Conservation (phyloP, 2,888 invertebrate species). For the Galerucella pusilla region DNA sequence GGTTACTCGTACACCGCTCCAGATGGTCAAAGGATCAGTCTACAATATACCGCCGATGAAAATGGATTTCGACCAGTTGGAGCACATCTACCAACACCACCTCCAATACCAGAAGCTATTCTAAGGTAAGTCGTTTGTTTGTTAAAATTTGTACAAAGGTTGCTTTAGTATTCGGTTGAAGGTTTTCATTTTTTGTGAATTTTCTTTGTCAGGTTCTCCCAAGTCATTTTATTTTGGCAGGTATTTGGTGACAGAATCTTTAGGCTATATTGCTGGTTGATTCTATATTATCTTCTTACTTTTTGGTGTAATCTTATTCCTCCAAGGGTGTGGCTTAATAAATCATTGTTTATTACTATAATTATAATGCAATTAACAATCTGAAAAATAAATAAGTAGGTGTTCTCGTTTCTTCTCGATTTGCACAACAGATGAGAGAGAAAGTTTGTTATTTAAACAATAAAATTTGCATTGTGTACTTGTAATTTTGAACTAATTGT, state of each 20-base stretch:
- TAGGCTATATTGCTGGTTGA: background rate
- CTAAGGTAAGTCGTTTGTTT: conserved; percentile 59
- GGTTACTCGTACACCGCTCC: conserved; percentile 70
- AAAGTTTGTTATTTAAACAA: conserved; percentile 16
- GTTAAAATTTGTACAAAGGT: too few relatives aligned
- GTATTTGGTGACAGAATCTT: too few relatives aligned
- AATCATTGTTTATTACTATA: conserved; percentile 28
- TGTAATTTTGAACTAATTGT: conserved; percentile 12
- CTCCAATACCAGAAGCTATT: conserved; percentile 71
- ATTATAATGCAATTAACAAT: conserved; percentile 33
- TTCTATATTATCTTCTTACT: background rate
- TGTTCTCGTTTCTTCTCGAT: conserved; percentile 13
- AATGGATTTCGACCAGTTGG: conserved; percentile 70
- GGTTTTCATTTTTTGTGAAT: too few relatives aligned
- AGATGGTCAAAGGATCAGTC: conserved; percentile 69
- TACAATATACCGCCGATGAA: conserved; percentile 71
- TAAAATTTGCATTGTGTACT: background rate
- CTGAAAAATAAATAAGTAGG: conserved; percentile 24
- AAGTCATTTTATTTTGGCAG: too few relatives aligned
- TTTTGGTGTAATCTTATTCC: background rate
- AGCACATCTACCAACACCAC: conserved; percentile 70
- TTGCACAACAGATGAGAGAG: conserved; percentile 19
- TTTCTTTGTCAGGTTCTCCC: background rate
- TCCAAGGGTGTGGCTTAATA: conserved; percentile 15
- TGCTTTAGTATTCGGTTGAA: too few relatives aligned